Evolutionary conservation across 2,797 vertebrate species (phyloP).

Genomic region (Gorsachius magnificus): DNA sequence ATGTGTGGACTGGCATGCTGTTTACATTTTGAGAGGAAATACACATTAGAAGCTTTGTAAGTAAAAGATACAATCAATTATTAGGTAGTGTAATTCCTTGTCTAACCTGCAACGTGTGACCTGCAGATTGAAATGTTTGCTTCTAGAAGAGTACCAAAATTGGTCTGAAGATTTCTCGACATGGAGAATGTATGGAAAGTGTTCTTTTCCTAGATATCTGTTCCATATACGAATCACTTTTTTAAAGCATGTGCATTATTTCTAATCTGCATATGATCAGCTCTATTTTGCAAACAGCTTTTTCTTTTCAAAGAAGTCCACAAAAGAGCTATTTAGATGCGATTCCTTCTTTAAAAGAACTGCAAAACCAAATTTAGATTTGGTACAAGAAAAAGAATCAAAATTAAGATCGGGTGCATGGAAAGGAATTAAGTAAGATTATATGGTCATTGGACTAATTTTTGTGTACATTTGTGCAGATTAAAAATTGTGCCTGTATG

Average conservation of each 20-base stretch:
- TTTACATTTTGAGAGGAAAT: not conserved
- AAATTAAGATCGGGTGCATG: not conserved
- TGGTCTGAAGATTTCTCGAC: not conserved
- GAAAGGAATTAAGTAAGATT: not conserved
- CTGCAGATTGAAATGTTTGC: not conserved
- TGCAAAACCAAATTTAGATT: not conserved
- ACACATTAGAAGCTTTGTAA: not conserved
- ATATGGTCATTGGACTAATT: not conserved
- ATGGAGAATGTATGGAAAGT: not conserved
- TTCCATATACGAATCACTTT: not conserved
- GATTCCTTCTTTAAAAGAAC: not conserved
- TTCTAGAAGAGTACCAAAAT: not conserved
- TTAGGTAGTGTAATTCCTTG: not conserved
- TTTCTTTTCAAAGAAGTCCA: not conserved
- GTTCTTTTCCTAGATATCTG: not conserved
- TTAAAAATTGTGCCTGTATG: not conserved
- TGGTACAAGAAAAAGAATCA: not conserved
- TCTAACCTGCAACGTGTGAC: not conserved
- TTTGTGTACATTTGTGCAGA: not conserved
- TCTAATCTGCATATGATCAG: not conserved
- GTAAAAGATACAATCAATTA: not conserved
- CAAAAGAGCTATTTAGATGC: not conserved
- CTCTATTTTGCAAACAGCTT: not conserved
- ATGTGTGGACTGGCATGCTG: no score
- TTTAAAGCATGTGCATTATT: not conserved